Evolutionary conservation across 2,113 vertebrate genomes (phyloP).

Genomic region (Gallinago media): DNA sequence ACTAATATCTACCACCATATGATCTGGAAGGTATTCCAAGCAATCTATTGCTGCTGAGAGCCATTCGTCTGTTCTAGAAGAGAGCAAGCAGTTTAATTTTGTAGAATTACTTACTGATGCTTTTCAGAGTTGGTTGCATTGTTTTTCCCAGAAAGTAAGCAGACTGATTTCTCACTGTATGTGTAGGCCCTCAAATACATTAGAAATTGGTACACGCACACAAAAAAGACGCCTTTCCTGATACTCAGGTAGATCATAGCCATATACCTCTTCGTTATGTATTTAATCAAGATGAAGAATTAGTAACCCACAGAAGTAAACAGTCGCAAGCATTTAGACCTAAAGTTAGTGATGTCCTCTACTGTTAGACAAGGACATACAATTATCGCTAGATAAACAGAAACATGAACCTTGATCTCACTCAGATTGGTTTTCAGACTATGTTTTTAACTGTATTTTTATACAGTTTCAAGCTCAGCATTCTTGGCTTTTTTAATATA

Average conservation of each 20-base stretch:
- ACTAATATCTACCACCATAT: constrained; percentile 92
- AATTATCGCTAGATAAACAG: constrained; percentile 7
- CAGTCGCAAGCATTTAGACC: constrained; percentile 13
- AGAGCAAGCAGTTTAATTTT: not conserved
- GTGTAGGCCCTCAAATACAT: not conserved
- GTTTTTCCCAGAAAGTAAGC: not conserved
- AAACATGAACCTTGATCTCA: constrained; percentile 22
- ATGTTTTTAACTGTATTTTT: not conserved
- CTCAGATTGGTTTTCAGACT: not conserved
- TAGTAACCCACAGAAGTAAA: not conserved
- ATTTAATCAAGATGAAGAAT: constrained; percentile 38
- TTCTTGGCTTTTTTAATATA: not conserved
- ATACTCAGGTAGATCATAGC: not conserved
- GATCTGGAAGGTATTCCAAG: constrained; percentile 93
- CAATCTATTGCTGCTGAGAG: constrained; percentile 91
- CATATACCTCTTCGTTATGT: not conserved
- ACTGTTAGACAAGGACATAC: not conserved
- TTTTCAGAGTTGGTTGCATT: not conserved
- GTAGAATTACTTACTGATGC: not conserved
- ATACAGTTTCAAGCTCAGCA: not conserved
- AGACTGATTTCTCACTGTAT: not conserved
- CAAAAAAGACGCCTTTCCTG: not conserved
- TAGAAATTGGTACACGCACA: not conserved
- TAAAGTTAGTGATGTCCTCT: not conserved
- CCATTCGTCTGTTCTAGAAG: constrained; percentile 91